Base-by-base conservation (phyloP, 2,113 vertebrate species). In the Malurus cyaneus region DNA sequence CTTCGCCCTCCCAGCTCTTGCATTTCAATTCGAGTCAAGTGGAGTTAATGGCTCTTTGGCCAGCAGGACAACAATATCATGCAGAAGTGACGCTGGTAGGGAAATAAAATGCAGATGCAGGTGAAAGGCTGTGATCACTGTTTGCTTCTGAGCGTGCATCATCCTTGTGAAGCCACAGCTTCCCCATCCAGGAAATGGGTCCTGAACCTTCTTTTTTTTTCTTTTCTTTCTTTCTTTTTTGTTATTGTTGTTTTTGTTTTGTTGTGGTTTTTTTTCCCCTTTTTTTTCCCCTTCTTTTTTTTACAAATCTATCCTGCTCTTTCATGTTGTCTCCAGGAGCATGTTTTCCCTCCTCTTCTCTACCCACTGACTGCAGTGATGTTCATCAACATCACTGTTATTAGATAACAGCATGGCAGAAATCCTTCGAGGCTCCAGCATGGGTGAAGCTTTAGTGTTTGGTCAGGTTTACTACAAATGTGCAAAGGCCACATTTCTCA, bases 231-330 rank as follows among this genome's bases (percentile, higher is more conserved):
- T 39, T 39, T 39, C 11, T 39, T 19, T 39, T 42, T 12, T 21
- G 31, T 56, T 46, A 1, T 13, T 36, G 36, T 32, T 34, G 16
- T 52, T 5, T 2, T 11, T 9, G 10, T 18, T 5, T 2, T n/a
- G 19, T 1, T 31, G 47, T 56, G 12, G 11, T 34, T 8, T 11
- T 7, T 16, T 8, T 50, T 5, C 8, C 16, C 3, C 11, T 7
- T 28, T 12, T 16, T 8, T 21, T 21, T 18, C 9, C 5, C 11
- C 20, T 1, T 26, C 41, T 39, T 17, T 20, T 13, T 20, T 1
- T 5, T 9, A 14, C 39, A 46, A 39, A 26, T 57, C 49, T 47
- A 46, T 5, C 25, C 17, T 61, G n/a, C 14, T 65, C 9, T 72
- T 60, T 42, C 25, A 14, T 34, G 9, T 49, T 46, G 14, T 52